A percentile compares a stretch with the other conserved stretches of the same genome.
phyloP scores from a whole-genome alignment of 2,797 vertebrate species.

The Eupleurogrammus muticus region DNA sequence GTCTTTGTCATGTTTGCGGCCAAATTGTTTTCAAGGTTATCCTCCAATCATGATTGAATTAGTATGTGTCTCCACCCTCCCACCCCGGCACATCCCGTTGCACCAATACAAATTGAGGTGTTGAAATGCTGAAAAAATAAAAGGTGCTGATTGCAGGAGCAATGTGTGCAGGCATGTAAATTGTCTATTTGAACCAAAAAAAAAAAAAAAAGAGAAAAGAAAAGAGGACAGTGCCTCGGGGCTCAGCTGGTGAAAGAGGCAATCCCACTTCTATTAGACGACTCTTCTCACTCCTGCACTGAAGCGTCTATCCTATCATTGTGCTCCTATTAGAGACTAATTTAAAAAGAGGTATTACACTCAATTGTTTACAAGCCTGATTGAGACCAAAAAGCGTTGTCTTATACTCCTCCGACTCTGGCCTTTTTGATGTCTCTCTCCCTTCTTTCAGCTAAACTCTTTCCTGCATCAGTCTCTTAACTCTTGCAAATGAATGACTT shows the following conservation, averaged over 20 bases:
- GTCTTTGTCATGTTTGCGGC: conserved; percentile 29
- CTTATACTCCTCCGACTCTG: conserved; percentile 60
- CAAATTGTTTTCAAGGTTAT: conserved; percentile 76
- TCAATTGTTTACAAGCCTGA: conserved; percentile 74
- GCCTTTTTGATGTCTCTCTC: conserved; percentile 52
- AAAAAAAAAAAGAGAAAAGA: neutral
- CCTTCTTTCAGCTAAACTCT: conserved; percentile 56
- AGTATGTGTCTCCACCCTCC: neutral
- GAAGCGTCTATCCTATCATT: conserved; percentile 65
- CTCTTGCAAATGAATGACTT: conserved; percentile 44
- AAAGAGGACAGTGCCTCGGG: conserved; percentile 50
- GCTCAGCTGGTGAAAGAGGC: conserved; percentile 73
- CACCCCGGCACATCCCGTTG: neutral
- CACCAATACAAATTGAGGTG: conserved; percentile 32
- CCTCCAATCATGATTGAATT: conserved; percentile 9
- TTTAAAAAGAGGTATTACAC: conserved; percentile 76
- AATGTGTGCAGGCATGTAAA: conserved; percentile 65
- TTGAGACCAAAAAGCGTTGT: conserved; percentile 72
- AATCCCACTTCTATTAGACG: conserved; percentile 78
- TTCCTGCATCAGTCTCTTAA: conserved; percentile 26
- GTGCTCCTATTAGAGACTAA: conserved; percentile 75
- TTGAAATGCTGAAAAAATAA: conserved; percentile 52
- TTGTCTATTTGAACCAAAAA: conserved; percentile 71
- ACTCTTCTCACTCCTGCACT: conserved; percentile 61
- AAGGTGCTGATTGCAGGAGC: conserved; percentile 33